A percentile compares a stretch with the other conserved stretches of the same genome.
phyloP scores from a whole-genome alignment of 2,888 invertebrate species.

The Rugalucina vietnamica region DNA sequence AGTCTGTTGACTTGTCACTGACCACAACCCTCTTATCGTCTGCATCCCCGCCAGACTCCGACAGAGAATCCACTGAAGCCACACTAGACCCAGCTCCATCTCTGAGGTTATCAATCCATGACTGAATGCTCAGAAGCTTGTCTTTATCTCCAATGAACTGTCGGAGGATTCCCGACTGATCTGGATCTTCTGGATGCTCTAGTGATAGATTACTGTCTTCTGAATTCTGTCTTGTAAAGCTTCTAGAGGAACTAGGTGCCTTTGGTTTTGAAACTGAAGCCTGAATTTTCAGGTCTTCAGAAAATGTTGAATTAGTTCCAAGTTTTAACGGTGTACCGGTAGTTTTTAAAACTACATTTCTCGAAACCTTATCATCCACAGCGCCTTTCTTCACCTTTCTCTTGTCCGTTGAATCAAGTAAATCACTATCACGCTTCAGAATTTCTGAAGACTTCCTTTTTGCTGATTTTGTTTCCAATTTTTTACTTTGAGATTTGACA shows the following conservation, averaged over 20 bases:
- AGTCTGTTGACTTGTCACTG: neutral
- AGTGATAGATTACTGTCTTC: slow-evolving; percentile 1
- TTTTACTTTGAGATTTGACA: neutral
- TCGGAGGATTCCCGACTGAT: slow-evolving; percentile 22
- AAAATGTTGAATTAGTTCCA: neutral
- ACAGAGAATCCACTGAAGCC: slow-evolving; percentile 15
- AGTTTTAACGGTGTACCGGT: neutral
- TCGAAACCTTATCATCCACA: neutral
- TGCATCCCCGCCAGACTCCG: neutral
- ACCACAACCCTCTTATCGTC: slow-evolving; percentile 15
- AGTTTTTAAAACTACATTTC: neutral
- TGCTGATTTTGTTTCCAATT: neutral
- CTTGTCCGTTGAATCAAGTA: neutral
- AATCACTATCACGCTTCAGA: neutral
- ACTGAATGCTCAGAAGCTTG: slow-evolving; percentile 65
- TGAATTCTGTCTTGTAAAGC: neutral
- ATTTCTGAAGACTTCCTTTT: neutral
- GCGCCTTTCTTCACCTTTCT: neutral
- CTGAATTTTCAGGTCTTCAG: neutral
- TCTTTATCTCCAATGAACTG: slow-evolving; percentile 61
- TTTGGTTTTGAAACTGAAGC: neutral
- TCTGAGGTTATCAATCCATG: slow-evolving; percentile 64
- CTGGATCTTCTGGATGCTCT: neutral
- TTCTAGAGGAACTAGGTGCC: neutral
- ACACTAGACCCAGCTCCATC: slow-evolving; percentile 40